A percentile compares a stretch with the other conserved stretches of the same genome.
phyloP scores from a whole-genome alignment of 2,888 invertebrate genomes.

The Cylloceria caligata region DNA sequence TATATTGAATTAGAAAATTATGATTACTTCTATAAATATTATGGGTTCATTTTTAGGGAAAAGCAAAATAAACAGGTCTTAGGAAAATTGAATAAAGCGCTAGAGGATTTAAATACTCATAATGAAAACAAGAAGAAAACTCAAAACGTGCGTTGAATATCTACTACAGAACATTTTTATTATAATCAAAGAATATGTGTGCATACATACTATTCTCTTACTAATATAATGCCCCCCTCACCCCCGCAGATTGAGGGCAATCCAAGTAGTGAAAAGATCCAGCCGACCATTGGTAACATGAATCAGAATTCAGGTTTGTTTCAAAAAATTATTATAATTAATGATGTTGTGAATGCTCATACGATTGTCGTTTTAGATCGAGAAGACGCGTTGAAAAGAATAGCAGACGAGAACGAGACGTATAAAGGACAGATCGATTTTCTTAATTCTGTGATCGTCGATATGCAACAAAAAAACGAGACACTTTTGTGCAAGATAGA shows the following conservation, averaged over 20 bases:
- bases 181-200: not conserved
- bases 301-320: constrained; percentile 73
- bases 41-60: constrained; percentile 74
- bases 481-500: constrained; percentile 92
- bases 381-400: constrained; percentile 73
- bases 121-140: constrained; percentile 80
- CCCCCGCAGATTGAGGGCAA: constrained; percentile 60
- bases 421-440: constrained; percentile 93
- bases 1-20: too few relatives aligned
- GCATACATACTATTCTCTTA: too few relatives aligned
- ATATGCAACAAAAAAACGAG: constrained; percentile 97
- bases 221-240: not conserved
- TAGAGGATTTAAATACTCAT: constrained; percentile 75
- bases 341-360: constrained; percentile 39
- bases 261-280: constrained; percentile 65
- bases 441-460: constrained; percentile 98
- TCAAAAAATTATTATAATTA: constrained; percentile 53
- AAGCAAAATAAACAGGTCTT: constrained; percentile 78
- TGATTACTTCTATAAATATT: too few relatives aligned
- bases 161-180: not conserved
- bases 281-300: constrained; percentile 71
- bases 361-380: constrained; percentile 54
- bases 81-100: constrained; percentile 74
- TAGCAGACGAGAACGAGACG: constrained; percentile 88
- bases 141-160: constrained; percentile 72